phyloP scores from a whole-genome alignment of 2,113 vertebrate species.

The Saguinus midas region DNA sequence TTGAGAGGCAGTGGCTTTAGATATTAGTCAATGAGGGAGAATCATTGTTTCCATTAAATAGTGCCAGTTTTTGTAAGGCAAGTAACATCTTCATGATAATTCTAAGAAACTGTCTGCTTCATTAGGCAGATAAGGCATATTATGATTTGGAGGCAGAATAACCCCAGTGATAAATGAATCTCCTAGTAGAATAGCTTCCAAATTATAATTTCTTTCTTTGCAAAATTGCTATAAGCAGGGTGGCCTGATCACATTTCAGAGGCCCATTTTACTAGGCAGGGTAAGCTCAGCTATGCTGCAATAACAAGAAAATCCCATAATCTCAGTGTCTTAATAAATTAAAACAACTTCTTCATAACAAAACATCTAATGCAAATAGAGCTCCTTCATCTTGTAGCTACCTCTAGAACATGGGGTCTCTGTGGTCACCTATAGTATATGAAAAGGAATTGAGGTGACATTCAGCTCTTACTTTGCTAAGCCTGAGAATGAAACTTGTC shows the following conservation, averaged over 20 bases:
- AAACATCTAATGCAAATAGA: neutral
- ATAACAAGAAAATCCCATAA: neutral
- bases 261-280: neutral
- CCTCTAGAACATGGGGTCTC: neutral
- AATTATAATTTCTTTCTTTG: neutral
- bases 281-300: neutral
- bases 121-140: conserved; percentile 65
- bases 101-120: conserved; percentile 54
- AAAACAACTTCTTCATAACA: neutral
- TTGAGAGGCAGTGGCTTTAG: conserved; percentile 47
- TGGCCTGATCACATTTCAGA: neutral
- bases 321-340: neutral
- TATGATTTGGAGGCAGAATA: conserved; percentile 48
- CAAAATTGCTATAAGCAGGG: neutral
- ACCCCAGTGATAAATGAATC: conserved; percentile 48
- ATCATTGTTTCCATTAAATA: conserved; percentile 68
- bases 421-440: fast-evolving
- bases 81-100: conserved; percentile 66
- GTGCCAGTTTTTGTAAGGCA: conserved; percentile 48
- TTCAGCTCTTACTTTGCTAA: neutral
- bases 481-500: neutral
- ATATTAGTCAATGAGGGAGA: conserved; percentile 61
- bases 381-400: neutral
- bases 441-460: neutral
- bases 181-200: neutral